phyloP scores from a whole-genome alignment of 2,113 vertebrate genomes.

The Peromyscus maniculatus region DNA sequence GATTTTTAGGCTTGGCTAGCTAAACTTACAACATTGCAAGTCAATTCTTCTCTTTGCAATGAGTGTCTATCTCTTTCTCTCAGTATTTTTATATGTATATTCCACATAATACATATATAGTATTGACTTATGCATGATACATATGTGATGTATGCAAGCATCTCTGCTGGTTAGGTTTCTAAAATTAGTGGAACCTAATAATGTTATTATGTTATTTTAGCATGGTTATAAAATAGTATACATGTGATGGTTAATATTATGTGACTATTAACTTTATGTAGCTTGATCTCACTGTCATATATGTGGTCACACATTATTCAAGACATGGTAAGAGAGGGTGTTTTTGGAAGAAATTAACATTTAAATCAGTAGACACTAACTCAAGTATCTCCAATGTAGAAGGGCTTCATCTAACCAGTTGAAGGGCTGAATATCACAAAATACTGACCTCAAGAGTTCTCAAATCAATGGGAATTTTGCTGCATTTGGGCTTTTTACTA shows the following conservation, averaged over 20 bases:
- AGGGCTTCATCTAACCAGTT: no score
- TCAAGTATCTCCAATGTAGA: background rate
- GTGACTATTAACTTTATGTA: background rate
- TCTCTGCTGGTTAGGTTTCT: background rate
- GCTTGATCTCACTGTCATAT: background rate
- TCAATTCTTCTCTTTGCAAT: background rate
- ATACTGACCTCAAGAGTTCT: background rate
- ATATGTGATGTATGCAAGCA: background rate
- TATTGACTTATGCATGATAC: background rate
- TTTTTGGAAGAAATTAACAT: background rate
- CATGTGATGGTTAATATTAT: background rate
- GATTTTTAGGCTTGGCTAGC: background rate
- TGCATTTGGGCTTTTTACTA: background rate
- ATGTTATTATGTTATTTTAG: background rate
- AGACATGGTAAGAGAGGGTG: background rate
- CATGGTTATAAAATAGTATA: background rate
- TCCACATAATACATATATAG: background rate
- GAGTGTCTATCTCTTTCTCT: background rate
- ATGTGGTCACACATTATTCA: background rate
- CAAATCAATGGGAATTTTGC: background rate
- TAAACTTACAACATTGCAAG: background rate
- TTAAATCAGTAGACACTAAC: background rate
- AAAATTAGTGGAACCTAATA: background rate
- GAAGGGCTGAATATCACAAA: background rate
- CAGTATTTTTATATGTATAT: background rate